These are phyloP conservation scores for Myopa testacea DNA, from an alignment of 2,888 invertebrate genomes.

Conservation along the genomic window DNA sequence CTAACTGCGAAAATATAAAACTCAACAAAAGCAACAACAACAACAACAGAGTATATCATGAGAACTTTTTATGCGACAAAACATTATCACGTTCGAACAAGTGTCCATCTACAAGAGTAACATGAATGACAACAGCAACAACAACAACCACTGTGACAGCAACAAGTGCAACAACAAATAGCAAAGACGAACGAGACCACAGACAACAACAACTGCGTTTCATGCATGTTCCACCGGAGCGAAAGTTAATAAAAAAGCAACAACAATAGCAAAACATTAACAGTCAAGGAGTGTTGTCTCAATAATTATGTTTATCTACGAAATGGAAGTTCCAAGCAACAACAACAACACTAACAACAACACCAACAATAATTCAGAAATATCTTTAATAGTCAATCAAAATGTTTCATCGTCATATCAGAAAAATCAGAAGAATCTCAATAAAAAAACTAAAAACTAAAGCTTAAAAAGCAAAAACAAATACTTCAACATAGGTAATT, in stretches of 20 bases:
- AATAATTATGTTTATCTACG: background rate
- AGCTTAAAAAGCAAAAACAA: background rate
- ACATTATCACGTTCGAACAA: conserved; percentile 8
- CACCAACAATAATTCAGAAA: background rate
- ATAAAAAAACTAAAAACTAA: background rate
- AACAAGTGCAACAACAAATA: background rate
- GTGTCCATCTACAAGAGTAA: background rate
- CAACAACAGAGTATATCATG: background rate
- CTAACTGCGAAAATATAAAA: background rate
- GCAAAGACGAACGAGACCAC: too few relatives aligned
- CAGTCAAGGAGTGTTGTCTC: background rate
- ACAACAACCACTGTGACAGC: background rate
- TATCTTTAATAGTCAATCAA: background rate
- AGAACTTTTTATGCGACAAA: conserved; percentile 3
- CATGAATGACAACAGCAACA: background rate
- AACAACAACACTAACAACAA: background rate
- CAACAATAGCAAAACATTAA: conserved; percentile 5
- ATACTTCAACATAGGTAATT: background rate
- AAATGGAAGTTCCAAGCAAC: background rate
- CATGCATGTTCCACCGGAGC: too few relatives aligned
- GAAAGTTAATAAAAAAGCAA: too few relatives aligned
- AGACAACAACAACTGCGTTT: too few relatives aligned
- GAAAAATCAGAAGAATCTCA: background rate
- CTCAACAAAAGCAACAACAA: background rate
- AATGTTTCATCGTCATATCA: too few relatives aligned